Evolutionary conservation across 2,113 vertebrate genomes (phyloP).

Genomic region (Cyanocitta stelleri): DNA sequence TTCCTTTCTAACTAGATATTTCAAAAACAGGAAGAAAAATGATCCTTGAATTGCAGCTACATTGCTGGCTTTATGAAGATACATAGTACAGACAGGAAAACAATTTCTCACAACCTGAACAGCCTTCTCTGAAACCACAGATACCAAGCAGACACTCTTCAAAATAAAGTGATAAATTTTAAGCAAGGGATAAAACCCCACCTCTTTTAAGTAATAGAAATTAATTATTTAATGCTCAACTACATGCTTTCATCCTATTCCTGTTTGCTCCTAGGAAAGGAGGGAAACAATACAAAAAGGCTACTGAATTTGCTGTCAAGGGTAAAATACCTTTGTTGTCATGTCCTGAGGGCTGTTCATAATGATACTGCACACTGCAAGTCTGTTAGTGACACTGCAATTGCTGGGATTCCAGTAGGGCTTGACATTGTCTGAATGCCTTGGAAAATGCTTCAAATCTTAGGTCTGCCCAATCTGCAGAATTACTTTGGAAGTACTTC

Average conservation of each 20-base stretch:
- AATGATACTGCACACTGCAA: background rate
- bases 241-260: background rate
- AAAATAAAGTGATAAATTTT: background rate
- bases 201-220: background rate
- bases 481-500: background rate
- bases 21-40: constrained; percentile 33
- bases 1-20: constrained; percentile 38
- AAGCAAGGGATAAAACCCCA: background rate
- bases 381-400: background rate
- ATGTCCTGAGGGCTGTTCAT: background rate
- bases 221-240: background rate
- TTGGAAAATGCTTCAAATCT: background rate
- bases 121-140: background rate
- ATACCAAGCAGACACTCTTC: background rate
- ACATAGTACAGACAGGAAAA: background rate
- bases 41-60: background rate
- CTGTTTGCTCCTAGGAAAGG: background rate
- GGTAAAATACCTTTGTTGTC: background rate
- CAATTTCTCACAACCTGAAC: background rate
- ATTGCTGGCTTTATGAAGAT: constrained; percentile 36
- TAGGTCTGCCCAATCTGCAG: background rate
- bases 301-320: background rate
- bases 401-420: background rate
- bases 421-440: background rate
- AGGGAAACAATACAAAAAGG: background rate